Base-by-base conservation (phyloP, 1,140 invertebrate genomes). In the Drosophila rhopaloa region DNA sequence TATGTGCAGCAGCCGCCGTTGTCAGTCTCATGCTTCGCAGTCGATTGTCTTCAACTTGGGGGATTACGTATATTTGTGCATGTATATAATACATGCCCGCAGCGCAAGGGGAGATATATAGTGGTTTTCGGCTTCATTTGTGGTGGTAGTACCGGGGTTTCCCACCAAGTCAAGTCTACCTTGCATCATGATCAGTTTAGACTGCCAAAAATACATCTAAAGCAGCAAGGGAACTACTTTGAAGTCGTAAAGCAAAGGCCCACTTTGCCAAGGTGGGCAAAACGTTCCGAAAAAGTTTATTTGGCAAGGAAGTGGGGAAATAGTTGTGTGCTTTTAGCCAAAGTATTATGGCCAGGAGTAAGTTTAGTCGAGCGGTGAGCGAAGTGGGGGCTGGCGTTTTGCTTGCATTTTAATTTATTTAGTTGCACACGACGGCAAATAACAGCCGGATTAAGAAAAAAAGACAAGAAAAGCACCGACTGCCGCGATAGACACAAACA, bases 351-450 rank as follows among this genome's bases (percentile, higher is more conserved):
- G 54, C 16, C 35, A 43, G 56, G 68, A 65, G 43, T 13, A 60
- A 51, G 53, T 50, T 50, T 50, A 32, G 46, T 4, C 48, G 46
- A 27, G 41, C 29, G 32, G 46, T 9, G 14, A 41, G 13, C 13
- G 50, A 8, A 24, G 6, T 6, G 43, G 14, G n/a, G 38, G 38
- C 27, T 53, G 60, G 66, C 56, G 63, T 74, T 82, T 62, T 73
- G 83, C 78, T 79, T 59, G 79, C 70, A 79, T 82, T 86, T 86
- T 88, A 83, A 86, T 83, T 88, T 88, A 86, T 88, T 88, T 88
- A 76, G 83, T 82, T 79, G 70, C 68, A 65, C 71, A 76, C 76
- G 44, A 32, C n/a, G 8, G 48, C 48, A 50, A 65, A 51, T 29
- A 11, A 41, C 8, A 38, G 41, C 24, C 24, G 48, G 19, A 41